Evolutionary conservation across 2,113 vertebrate species (phyloP).

Genomic region (Heterotis niloticus): DNA sequence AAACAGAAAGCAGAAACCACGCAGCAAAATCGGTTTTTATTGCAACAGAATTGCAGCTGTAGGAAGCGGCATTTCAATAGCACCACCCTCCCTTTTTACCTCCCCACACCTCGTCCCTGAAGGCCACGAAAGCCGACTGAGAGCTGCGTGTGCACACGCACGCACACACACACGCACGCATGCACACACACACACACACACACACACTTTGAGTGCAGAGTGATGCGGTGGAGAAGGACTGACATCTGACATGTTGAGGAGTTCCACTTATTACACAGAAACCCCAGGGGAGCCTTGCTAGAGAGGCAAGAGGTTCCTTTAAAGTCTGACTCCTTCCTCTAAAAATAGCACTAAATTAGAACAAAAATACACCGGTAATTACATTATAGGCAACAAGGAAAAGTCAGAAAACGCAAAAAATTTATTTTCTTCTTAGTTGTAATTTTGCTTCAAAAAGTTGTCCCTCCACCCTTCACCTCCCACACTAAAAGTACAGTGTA

Average conservation of each 20-base stretch:
- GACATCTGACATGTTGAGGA: slow-evolving; percentile 6
- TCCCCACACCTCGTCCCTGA: neutral
- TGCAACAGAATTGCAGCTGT: slow-evolving; percentile 15
- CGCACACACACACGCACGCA: no score
- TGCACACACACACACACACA: neutral
- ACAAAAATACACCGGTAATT: slow-evolving; percentile 3
- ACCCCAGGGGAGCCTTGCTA: neutral
- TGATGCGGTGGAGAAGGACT: neutral
- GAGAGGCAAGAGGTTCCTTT: neutral
- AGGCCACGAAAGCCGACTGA: neutral
- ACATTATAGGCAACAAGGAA: neutral
- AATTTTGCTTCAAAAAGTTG: neutral
- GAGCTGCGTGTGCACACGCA: no score
- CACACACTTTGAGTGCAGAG: neutral
- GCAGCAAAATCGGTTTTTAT: slow-evolving; percentile 27
- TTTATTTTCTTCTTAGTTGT: neutral
- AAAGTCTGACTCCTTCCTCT: neutral
- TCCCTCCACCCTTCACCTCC: neutral
- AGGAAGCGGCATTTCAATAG: neutral
- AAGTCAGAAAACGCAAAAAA: no score
- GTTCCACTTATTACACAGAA: neutral
- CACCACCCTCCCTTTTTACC: neutral
- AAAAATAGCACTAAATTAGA: slow-evolving; percentile 5
- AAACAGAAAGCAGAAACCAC: slow-evolving; percentile 21
- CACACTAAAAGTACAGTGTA: neutral